Conservation (phyloP, 2,888 invertebrate species). For the Napeogenes sylphis region DNA sequence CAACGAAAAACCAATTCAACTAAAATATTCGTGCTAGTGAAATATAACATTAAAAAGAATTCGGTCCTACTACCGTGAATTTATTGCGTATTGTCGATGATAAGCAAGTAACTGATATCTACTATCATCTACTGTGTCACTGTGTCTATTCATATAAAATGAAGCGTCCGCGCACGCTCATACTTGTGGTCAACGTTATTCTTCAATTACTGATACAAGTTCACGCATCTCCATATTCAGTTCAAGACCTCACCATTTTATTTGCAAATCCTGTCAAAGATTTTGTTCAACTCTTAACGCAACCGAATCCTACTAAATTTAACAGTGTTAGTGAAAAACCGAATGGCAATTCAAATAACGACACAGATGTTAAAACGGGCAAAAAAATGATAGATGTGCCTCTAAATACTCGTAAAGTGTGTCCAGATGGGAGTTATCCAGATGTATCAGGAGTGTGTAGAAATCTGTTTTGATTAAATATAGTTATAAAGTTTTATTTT, state of each 20-base stretch:
- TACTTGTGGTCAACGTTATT: conserved; percentile 53
- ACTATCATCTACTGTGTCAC: conserved; percentile 5
- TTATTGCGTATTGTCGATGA: conserved; percentile 29
- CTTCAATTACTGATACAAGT: conserved; percentile 47
- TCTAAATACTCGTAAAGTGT: conserved; percentile 43
- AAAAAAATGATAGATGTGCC: conserved; percentile 60
- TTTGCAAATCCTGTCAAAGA: conserved; percentile 64
- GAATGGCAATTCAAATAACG: conserved; percentile 21
- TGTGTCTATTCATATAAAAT: conserved; percentile 57
- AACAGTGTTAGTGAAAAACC: conserved; percentile 12
- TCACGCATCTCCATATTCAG: conserved; percentile 43
- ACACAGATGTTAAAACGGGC: conserved; percentile 22
- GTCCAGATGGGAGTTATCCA: conserved; percentile 42
- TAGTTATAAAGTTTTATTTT: conserved; percentile 24
- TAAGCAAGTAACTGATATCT: conserved; percentile 46
- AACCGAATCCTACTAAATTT: conserved; percentile 10
- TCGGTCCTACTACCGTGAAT: conserved; percentile 7
- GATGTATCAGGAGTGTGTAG: conserved; percentile 60
- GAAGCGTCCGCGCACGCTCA: conserved; percentile 55
- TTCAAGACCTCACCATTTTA: conserved; percentile 49
- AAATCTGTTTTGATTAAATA: conserved; percentile 51
- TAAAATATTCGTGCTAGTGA: no score
- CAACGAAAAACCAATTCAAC: no score
- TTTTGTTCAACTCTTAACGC: conserved; percentile 39
- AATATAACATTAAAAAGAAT: not conserved